A percentile compares a stretch with the other conserved stretches of the same genome.
Conservation (phyloP, 2,888 invertebrate genomes). For the Monopis laevigella region DNA sequence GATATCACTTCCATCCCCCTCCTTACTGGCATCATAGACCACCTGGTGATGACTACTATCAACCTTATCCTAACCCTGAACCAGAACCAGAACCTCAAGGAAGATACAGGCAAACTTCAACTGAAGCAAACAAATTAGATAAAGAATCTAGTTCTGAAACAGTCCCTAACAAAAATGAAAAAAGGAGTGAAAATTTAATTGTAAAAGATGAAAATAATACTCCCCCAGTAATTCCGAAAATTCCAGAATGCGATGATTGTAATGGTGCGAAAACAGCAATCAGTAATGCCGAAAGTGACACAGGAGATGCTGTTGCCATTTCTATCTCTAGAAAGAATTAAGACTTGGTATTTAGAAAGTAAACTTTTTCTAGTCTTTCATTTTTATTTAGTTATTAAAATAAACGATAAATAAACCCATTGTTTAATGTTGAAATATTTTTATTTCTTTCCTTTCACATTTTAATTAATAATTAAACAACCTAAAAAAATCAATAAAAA, state of each 20-base stretch:
- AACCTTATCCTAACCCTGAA: neutral
- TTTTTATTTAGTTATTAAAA: neutral
- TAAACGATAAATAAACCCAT: neutral
- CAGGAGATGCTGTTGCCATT: slow-evolving; percentile 35
- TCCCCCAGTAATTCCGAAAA: neutral
- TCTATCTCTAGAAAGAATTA: slow-evolving; percentile 29
- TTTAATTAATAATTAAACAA: neutral
- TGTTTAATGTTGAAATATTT: neutral
- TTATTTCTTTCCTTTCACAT: neutral
- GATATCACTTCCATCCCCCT: slow-evolving; percentile 20
- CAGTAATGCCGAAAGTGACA: slow-evolving; percentile 35
- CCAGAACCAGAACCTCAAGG: slow-evolving; percentile 1
- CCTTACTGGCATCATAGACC: slow-evolving; percentile 16
- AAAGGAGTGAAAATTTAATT: neutral
- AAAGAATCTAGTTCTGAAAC: neutral
- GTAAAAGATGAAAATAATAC: neutral
- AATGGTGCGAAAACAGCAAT: slow-evolving; percentile 21
- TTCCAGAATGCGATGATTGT: neutral
- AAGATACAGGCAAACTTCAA: neutral
- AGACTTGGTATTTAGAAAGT: neutral
- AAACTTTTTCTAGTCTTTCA: neutral
- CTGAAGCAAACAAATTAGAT: neutral
- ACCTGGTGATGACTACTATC: neutral
- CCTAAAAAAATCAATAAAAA: neutral
- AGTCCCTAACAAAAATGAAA: neutral